phyloP scores from a whole-genome alignment of 53 echinoderm and acorn worm species.

The Pentamera pediparva region DNA sequence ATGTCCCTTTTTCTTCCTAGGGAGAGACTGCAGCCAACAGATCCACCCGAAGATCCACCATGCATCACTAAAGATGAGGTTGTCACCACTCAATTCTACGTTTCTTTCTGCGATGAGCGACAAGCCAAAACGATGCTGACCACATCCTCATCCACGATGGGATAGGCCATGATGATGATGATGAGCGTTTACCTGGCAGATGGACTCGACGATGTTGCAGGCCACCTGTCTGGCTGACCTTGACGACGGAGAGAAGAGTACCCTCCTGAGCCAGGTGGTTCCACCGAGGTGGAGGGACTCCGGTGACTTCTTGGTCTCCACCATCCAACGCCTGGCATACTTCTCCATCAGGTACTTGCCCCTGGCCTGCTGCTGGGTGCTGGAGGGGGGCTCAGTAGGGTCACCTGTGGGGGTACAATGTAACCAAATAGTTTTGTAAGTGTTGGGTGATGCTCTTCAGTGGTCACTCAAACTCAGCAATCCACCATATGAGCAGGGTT shows the following conservation, averaged over 20 bases:
- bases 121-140: too few species aligned
- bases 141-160: too few species aligned
- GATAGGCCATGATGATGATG: too few species aligned
- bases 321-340: constrained; percentile 87
- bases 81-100: too few species aligned
- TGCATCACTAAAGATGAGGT: too few species aligned
- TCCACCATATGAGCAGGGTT: neutral
- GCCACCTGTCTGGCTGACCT: constrained; percentile 91
- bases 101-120: too few species aligned
- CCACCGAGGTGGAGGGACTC: constrained; percentile 75
- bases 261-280: constrained; percentile 85
- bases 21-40: too few species aligned
- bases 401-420: neutral
- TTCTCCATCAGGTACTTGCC: constrained; percentile 94
- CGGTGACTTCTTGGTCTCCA: constrained; percentile 79
- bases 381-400: neutral
- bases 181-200: constrained; percentile 97
- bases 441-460: too few species aligned
- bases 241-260: constrained; percentile 89
- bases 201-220: constrained; percentile 92
- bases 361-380: constrained; percentile 43
- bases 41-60: too few species aligned
- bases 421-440: too few species aligned
- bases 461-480: neutral
- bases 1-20: too few species aligned